Evolutionary conservation across 2,113 vertebrate species (phyloP).

Genomic region (Sebastes fasciatus): DNA sequence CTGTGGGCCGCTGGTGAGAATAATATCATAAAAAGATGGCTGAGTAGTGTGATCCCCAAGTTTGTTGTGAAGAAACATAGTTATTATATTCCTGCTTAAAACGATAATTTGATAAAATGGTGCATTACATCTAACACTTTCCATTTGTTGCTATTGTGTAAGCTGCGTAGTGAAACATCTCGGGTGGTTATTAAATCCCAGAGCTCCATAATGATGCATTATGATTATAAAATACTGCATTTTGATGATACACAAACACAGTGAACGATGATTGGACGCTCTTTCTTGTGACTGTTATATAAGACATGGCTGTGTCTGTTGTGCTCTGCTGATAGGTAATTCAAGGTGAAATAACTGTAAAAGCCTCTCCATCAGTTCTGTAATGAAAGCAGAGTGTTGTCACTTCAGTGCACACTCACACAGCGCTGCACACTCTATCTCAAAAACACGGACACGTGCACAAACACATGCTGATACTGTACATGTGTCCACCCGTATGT

Average conservation of each 20-base stretch:
- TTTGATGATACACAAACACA: not conserved
- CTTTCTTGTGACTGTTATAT: conserved; percentile 7
- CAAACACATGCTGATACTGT: conserved; percentile 17
- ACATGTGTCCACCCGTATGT: not conserved
- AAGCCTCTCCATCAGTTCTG: conserved; percentile 31
- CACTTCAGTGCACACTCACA: conserved; percentile 18
- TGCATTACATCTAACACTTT: not conserved
- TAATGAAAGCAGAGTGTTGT: conserved; percentile 31
- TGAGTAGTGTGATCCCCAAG: not conserved
- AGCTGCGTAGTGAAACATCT: not conserved
- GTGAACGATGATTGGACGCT: conserved; percentile 8
- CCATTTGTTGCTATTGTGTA: not conserved
- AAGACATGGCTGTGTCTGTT: conserved; percentile 25
- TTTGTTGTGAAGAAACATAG: not conserved
- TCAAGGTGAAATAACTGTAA: conserved; percentile 34
- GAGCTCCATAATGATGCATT: not conserved
- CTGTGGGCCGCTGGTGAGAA: not conserved
- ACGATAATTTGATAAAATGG: not conserved
- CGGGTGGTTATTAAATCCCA: not conserved
- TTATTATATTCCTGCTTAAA: not conserved
- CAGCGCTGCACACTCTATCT: not conserved
- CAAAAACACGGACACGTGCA: not conserved
- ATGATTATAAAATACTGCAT: conserved; percentile 5
- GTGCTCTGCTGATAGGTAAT: conserved; percentile 12
- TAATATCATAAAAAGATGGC: not conserved